phyloP scores from a whole-genome alignment of 1,140 invertebrate genomes.

The Amyelois transitella region DNA sequence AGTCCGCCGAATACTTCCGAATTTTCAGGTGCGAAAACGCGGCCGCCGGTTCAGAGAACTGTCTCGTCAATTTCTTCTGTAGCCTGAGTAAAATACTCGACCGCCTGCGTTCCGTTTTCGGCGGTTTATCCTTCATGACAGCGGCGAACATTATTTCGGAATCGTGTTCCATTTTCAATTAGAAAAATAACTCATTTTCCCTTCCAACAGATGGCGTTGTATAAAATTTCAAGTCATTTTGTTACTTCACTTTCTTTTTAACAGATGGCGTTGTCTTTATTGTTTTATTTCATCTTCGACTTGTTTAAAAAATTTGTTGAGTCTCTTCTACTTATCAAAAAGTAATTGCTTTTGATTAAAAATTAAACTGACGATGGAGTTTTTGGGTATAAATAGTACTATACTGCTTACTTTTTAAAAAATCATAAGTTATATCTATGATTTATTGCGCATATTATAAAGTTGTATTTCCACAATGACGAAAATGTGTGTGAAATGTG shows the following conservation, averaged over 20 bases:
- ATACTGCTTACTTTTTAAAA: too few species aligned
- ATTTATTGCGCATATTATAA: too few species aligned
- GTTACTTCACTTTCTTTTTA: neutral
- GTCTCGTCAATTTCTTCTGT: conserved; percentile 44
- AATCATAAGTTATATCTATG: too few species aligned
- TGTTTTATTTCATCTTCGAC: too few species aligned
- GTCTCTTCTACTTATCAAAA: too few species aligned
- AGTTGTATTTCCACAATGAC: too few species aligned
- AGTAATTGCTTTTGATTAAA: too few species aligned
- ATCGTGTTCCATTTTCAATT: conserved; percentile 35
- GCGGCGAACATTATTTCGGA: conserved; percentile 14
- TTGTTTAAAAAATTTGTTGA: too few species aligned
- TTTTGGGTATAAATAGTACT: too few species aligned
- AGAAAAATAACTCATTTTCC: neutral
- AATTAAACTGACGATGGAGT: too few species aligned
- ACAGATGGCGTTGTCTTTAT: neutral
- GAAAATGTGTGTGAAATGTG: too few species aligned
- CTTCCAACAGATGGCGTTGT: neutral
- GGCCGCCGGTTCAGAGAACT: conserved; percentile 37
- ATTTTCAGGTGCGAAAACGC: conserved; percentile 11
- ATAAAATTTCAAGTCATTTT: neutral
- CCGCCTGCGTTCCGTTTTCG: conserved; percentile 38
- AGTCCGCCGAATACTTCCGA: conserved; percentile 55
- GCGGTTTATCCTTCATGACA: conserved; percentile 38
- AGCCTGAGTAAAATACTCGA: conserved; percentile 50